Conservation (phyloP, 1,140 invertebrate genomes). For the Drosophila subpulchrella region DNA sequence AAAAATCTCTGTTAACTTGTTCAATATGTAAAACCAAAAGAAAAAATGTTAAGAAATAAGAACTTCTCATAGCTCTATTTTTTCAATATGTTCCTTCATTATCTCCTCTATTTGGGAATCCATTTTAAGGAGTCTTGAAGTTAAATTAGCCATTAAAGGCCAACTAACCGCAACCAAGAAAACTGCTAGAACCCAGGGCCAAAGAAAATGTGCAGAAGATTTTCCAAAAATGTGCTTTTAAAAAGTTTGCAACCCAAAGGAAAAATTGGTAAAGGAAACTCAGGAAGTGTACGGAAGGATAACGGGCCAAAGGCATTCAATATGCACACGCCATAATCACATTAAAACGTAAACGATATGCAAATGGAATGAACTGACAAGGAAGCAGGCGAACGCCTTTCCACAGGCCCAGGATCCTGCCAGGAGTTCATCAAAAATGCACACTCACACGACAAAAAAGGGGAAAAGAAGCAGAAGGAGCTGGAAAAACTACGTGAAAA, state of each 20-base stretch:
- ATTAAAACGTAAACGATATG: conserved; percentile 83
- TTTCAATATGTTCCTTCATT: conserved; percentile 45
- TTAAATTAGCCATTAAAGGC: conserved; percentile 36
- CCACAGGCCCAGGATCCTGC: conserved; percentile 21
- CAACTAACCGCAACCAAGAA: conserved; percentile 46
- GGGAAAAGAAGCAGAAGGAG: conserved; percentile 19
- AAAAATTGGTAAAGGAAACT: conserved; percentile 12
- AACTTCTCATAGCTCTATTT: background rate
- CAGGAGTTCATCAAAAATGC: conserved; percentile 74
- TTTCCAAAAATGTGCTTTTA: conserved; percentile 50
- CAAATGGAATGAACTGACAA: conserved; percentile 79
- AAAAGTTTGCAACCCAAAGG: conserved; percentile 48
- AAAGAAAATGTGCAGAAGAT: conserved; percentile 12
- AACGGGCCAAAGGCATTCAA: conserved; percentile 59
- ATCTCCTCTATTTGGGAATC: background rate
- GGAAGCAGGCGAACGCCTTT: conserved; percentile 54
- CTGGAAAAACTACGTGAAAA: conserved; percentile 56
- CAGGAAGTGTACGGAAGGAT: conserved; percentile 26
- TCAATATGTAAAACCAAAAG: too few species aligned
- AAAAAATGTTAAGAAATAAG: too few species aligned
- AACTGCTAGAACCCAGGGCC: background rate
- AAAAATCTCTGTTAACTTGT: too few species aligned
- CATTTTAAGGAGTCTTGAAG: conserved; percentile 2
- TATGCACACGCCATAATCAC: conserved; percentile 83
- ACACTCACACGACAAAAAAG: conserved; percentile 42